These are phyloP conservation scores for Anadara kagoshimensis DNA, from an alignment of 1,140 invertebrate genomes.

Conservation along the genomic window DNA sequence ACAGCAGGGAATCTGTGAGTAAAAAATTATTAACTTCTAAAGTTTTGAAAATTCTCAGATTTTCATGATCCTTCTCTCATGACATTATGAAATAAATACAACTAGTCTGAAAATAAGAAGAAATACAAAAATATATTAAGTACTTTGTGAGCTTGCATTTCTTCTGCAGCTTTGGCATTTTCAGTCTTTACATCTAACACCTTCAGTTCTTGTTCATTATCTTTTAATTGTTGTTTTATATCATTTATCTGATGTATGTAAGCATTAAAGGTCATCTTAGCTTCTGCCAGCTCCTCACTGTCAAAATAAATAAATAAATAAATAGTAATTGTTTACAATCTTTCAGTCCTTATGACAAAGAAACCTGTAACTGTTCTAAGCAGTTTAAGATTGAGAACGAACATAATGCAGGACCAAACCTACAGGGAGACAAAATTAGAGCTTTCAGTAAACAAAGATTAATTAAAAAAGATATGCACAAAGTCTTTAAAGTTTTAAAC, in stretches of 20 bases:
- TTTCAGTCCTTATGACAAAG: too few relatives aligned
- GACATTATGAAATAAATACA: background rate
- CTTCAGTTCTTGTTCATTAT: slow-evolving; percentile 65
- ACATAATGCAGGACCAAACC: too few relatives aligned
- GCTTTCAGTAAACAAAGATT: background rate
- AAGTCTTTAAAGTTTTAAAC: background rate
- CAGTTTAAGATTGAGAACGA: too few relatives aligned
- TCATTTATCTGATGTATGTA: slow-evolving; percentile 68
- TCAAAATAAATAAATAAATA: slow-evolving; percentile 17
- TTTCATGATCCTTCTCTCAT: too few relatives aligned
- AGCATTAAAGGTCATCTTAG: slow-evolving; percentile 63
- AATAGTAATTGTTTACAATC: background rate
- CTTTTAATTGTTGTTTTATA: slow-evolving; percentile 57
- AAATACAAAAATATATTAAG: slow-evolving; percentile 14
- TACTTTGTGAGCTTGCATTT: slow-evolving; percentile 68
- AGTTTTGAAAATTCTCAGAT: too few relatives aligned
- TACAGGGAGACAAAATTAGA: too few relatives aligned
- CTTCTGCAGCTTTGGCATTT: slow-evolving; percentile 64
- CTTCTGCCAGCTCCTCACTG: slow-evolving; percentile 65
- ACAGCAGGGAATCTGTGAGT: too few relatives aligned
- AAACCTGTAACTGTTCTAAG: too few relatives aligned
- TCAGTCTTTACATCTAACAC: slow-evolving; percentile 66
- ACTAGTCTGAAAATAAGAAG: background rate
- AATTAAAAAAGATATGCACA: background rate
- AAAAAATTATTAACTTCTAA: too few relatives aligned